Evolutionary conservation across 2,797 vertebrate genomes (phyloP), one percentile per base, ranked within the genome.

Genomic region (Sebastes cheni): DNA sequence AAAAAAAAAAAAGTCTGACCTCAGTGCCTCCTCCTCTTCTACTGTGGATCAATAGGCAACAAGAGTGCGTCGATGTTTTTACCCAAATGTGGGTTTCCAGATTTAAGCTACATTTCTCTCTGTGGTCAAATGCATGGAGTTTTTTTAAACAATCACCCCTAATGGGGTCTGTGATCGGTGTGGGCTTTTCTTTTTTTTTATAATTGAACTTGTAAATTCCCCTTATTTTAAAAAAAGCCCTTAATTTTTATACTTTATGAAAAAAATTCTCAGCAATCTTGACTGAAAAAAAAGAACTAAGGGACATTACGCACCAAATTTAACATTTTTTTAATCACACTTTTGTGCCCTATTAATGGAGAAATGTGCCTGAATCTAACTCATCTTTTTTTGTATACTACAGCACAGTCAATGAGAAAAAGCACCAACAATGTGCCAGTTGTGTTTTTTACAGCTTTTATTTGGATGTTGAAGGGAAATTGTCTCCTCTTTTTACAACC

Each of bases 11-110:
- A 56, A 77, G 79, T 64, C 72, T 55, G 90, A 95, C 93, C 91
- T 95, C 95, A 96, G 97, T 98, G 97, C 97, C 97, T 98, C 96
- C 96, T 98, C 96, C 81, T 95, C 92, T 93, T 94, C 14, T 76
- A 94, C 93, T 91, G 91, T 90, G 89, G 88, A 88, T 84, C 80
- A 86, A 79, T n/a, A 71, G 70, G 80, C 75, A 79, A 75, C 75
- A 30, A 39, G 67, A 27, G 64, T 65, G 34, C 18, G 23, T 59
- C 65, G 23, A 23, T 67, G 30, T 83, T 79, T 81, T 66, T 52
- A 74, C 72, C 80, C 71, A 75, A 1, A 59, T 69, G 52, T 77
- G 80, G 67, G 69, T 88, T 79, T 90, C 50, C 70, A 82, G 77
- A 81, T 80, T 73, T 65, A 77, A 88, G 83, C 86, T 86, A 74